Evolutionary conservation across 2,113 vertebrate genomes (phyloP).

Genomic region (Oncorhynchus masou): DNA sequence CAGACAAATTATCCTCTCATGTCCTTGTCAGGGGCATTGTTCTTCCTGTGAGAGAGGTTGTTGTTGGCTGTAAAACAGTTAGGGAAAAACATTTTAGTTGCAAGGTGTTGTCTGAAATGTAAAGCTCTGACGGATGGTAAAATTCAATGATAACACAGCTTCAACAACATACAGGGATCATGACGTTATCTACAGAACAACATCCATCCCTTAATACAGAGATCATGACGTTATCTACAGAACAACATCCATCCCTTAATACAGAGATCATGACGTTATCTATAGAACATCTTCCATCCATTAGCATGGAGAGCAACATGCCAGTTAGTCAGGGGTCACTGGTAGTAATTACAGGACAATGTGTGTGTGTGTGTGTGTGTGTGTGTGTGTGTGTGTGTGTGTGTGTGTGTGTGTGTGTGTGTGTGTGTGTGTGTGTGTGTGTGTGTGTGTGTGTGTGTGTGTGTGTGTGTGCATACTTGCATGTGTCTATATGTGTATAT

Average conservation of each 20-base stretch:
- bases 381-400: slow-evolving; percentile 3
- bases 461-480: neutral
- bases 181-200: neutral
- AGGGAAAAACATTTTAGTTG: neutral
- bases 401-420: neutral
- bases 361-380: slow-evolving; percentile 2
- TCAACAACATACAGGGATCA: no score
- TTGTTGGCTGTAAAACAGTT: neutral
- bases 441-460: slow-evolving; percentile 2
- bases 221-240: neutral
- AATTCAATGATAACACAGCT: no score
- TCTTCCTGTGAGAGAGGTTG: neutral
- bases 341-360: neutral
- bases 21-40: slow-evolving; percentile 23
- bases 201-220: neutral
- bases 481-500: neutral
- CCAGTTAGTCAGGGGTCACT: neutral
- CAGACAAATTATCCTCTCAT: slow-evolving; percentile 54
- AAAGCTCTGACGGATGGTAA: no score
- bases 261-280: neutral
- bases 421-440: slow-evolving; percentile 3
- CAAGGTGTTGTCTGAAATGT: neutral
- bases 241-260: no score
- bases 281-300: neutral
- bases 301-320: neutral